Base-by-base conservation (phyloP, 1,140 invertebrate species). In the Brachionus koreanus region DNA sequence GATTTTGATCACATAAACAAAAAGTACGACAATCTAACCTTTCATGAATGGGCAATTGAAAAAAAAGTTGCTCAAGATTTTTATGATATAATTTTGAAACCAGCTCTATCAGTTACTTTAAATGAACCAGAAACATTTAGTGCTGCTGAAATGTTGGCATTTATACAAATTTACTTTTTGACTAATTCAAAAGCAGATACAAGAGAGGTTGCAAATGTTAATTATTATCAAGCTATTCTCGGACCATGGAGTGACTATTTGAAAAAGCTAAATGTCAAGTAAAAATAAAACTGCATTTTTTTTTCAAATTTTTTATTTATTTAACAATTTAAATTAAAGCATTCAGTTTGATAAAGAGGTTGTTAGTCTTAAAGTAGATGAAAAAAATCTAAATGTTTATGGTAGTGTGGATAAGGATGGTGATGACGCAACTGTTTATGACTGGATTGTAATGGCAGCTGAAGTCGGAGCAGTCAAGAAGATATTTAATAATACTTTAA, bases 61-160 rank as follows among this genome's bases (percentile, higher is more conserved):
- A 49, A 61, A 39, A 65, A 75, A 52, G 77, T 83, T 13, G 57
- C 19, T n/a, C 76, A 69, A 29, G 61, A 65, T 75, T 67, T 83
- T 69, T 82, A 83, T 43, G 83, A 83, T 33, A 83, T 83, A 12
- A 49, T 83, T 2, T 23, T 83, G 57, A 35, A 82, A 19, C 83
- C 83, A 19, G 63, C 77, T 12, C 9, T 83, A 12, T 82, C 83
- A 19, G 83, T 82, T n/a, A 82, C 63, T 16, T 29, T 82, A 49
- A 83, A 83, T 39, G 69, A 83, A 65, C 61, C 29, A n/a, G 49
- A 61, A 43, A 43, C 39, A 5, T 69, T 82, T 33, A 83, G 83
- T 63, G 83, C 83, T 3, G 83, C 83, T 37, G 83, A 83, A 72
- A 82, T 83, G 76, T 37, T 83, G 16, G 57, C 76, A 9, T 83